These are phyloP conservation scores for Drosophila paulistorum DNA, from an alignment of 1,140 invertebrate genomes.

Conservation along the genomic window DNA sequence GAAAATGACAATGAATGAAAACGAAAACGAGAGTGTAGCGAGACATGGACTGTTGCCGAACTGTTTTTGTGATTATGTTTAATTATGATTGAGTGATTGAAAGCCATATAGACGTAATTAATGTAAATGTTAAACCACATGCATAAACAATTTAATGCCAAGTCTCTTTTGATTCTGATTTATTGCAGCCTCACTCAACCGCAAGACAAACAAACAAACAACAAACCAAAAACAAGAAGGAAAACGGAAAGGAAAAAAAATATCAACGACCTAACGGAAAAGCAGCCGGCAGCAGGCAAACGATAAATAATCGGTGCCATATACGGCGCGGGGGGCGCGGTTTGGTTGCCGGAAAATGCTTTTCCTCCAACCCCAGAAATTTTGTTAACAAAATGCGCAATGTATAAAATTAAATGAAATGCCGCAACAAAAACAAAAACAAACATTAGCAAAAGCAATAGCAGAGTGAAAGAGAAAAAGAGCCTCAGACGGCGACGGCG, in stretches of 20 bases:
- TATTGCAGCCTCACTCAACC: constrained; percentile 63
- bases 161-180: constrained; percentile 68
- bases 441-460: neutral
- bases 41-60: neutral
- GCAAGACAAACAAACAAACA: constrained; percentile 34
- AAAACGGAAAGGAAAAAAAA: no score
- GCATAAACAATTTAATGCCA: constrained; percentile 27
- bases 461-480: constrained; percentile 10
- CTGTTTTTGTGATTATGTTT: constrained; percentile 17
- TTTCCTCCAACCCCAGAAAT: constrained; percentile 43
- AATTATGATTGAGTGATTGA: constrained; percentile 55
- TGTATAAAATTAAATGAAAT: constrained; percentile 66
- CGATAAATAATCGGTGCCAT: constrained; percentile 2
- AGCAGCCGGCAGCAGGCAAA: neutral
- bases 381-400: constrained; percentile 73
- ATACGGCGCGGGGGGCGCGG: neutral
- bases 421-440: constrained; percentile 27
- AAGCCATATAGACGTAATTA: constrained; percentile 54
- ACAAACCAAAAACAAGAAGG: constrained; percentile 45
- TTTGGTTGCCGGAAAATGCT: constrained; percentile 54
- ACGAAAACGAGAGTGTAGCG: constrained; percentile 25
- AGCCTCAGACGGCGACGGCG: constrained; percentile 45
- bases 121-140: constrained; percentile 56
- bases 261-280: neutral
- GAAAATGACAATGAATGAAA: constrained; percentile 16